phyloP scores from a whole-genome alignment of 2,888 invertebrate genomes.

The Erebia palarica region DNA sequence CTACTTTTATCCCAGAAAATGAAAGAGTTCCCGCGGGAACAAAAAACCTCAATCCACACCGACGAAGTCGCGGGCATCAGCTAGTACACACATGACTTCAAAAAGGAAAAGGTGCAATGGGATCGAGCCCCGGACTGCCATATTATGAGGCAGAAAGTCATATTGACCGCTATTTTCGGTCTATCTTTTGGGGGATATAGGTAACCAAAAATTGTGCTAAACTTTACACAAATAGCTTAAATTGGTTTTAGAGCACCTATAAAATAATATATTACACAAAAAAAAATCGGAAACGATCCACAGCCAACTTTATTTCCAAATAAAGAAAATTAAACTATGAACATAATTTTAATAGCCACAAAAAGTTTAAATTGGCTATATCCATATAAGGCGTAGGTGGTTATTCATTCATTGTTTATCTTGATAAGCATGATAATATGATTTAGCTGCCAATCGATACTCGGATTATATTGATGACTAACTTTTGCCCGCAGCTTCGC shows the following conservation, averaged over 20 bases:
- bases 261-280: background rate
- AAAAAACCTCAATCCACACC: no score
- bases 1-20: no score
- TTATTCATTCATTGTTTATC: background rate
- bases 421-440: background rate
- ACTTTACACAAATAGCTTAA: background rate
- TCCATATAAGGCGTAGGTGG: slow-evolving; percentile 6
- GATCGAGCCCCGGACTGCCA: no score
- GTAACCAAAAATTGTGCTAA: background rate
- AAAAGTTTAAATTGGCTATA: background rate
- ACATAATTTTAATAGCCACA: slow-evolving; percentile 9
- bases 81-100: no score
- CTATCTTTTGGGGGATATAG: no score
- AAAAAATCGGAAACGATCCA: slow-evolving; percentile 9
- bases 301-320: slow-evolving; percentile 2
- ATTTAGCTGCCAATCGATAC: background rate
- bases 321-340: slow-evolving; percentile 11
- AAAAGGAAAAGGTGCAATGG: no score
- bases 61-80: no score
- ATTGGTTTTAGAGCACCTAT: background rate
- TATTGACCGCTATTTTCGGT: no score
- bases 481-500: no score
- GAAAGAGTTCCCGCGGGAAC: no score
- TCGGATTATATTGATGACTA: no score
- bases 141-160: no score